Evolutionary conservation across 2,797 vertebrate genomes (phyloP).

Genomic region (Leptoclinus maculatus): DNA sequence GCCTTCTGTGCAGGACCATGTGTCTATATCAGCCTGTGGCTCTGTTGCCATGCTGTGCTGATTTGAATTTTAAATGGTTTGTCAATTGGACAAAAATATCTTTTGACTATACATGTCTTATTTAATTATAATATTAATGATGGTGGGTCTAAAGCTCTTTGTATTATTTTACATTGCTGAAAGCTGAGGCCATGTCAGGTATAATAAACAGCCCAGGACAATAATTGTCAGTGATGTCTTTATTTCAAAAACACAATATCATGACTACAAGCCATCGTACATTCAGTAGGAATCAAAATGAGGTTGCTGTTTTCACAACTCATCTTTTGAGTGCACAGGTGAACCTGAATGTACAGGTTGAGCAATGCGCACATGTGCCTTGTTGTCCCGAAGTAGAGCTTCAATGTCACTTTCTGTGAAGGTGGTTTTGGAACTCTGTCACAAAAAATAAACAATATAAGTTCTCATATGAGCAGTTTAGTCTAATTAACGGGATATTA

Average conservation of each 20-base stretch:
- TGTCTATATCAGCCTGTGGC: not conserved
- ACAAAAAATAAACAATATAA: constrained; percentile 18
- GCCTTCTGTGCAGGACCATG: not conserved
- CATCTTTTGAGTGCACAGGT: constrained; percentile 48
- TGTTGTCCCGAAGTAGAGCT: constrained; percentile 62
- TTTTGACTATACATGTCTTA: not conserved
- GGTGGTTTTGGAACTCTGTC: constrained; percentile 54
- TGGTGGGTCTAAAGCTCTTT: not conserved
- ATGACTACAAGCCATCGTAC: not conserved
- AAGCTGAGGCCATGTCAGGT: rapidly evolving
- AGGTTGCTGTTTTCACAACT: constrained; percentile 57
- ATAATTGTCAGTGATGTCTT: constrained; percentile 10
- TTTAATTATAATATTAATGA: not conserved
- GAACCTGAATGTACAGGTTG: constrained; percentile 49
- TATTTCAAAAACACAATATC: constrained; percentile 21
- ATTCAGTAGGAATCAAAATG: not conserved
- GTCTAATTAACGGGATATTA: not conserved
- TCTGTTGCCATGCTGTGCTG: not conserved
- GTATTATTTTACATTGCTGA: not conserved
- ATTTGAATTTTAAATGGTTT: not conserved
- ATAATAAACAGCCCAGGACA: not conserved
- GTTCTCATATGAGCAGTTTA: not conserved
- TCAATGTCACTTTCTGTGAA: constrained; percentile 65
- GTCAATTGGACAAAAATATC: not conserved
- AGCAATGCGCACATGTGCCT: constrained; percentile 61